Conservation (phyloP, 2,113 vertebrate genomes). For the Recurvirostra avosetta region DNA sequence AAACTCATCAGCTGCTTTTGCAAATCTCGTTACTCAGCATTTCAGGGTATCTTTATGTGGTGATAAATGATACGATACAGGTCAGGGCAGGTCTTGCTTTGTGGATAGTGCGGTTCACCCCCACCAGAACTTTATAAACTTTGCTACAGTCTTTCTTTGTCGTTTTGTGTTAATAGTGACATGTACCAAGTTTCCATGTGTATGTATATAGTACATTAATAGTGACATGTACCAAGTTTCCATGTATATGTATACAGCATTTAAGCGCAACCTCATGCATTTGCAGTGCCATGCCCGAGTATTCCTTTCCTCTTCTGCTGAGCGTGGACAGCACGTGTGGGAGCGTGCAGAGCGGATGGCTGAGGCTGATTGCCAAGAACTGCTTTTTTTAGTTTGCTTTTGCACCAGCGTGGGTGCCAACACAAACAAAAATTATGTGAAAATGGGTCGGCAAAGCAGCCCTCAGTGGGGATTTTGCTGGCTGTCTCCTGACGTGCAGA, state of each 20-base stretch:
- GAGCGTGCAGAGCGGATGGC: neutral
- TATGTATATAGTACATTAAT: neutral
- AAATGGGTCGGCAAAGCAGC: neutral
- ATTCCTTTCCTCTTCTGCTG: neutral
- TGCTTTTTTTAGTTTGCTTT: neutral
- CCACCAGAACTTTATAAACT: neutral
- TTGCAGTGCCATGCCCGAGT: neutral
- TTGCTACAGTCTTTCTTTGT: neutral
- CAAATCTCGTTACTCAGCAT: neutral
- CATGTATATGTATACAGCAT: too few species aligned
- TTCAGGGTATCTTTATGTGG: neutral
- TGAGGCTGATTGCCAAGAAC: neutral
- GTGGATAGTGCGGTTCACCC: neutral
- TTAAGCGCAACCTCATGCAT: neutral
- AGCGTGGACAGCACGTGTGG: neutral
- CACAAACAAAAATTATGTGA: neutral
- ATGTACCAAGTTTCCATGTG: neutral
- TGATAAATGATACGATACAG: neutral
- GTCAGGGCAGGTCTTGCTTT: neutral
- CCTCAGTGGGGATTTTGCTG: neutral
- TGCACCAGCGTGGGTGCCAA: neutral
- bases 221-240: neutral
- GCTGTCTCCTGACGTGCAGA: neutral
- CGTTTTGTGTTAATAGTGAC: neutral
- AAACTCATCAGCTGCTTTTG: neutral